phyloP scores from a whole-genome alignment of 2,888 invertebrate genomes.

The Pachymerium ferrugineum region DNA sequence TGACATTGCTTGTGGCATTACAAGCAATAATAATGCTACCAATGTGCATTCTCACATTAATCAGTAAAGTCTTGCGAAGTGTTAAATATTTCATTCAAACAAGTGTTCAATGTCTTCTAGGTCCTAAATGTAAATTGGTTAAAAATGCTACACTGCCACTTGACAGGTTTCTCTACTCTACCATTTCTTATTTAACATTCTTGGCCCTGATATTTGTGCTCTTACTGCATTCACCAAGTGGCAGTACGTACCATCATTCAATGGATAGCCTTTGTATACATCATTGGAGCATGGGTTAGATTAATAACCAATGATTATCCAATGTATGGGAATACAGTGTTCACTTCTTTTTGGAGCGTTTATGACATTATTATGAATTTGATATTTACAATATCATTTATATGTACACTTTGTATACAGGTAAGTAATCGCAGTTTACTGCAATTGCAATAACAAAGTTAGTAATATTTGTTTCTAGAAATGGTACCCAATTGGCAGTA shows the following conservation, averaged over 20 bases:
- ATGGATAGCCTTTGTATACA: background rate
- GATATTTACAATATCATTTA: background rate
- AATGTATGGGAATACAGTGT: background rate
- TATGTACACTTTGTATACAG: background rate
- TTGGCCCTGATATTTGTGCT: background rate
- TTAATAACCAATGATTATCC: background rate
- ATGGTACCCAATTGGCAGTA: constrained; percentile 32
- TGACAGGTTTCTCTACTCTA: background rate
- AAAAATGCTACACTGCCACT: background rate
- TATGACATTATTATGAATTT: background rate
- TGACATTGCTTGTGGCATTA: background rate
- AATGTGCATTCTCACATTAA: background rate
- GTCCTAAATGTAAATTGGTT: background rate
- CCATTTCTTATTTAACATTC: background rate
- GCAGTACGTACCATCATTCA: background rate
- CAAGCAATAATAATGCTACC: background rate
- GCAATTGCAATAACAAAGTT: background rate
- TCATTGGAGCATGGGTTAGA: background rate
- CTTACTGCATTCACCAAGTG: background rate
- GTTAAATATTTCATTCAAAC: background rate
- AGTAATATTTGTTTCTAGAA: background rate
- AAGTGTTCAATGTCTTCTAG: background rate
- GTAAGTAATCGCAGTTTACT: background rate
- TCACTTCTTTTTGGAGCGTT: background rate
- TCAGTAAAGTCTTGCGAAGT: too few relatives aligned